Evolutionary conservation across 2,888 invertebrate species (phyloP).

Genomic region (Himalopsyche kuldschensis): DNA sequence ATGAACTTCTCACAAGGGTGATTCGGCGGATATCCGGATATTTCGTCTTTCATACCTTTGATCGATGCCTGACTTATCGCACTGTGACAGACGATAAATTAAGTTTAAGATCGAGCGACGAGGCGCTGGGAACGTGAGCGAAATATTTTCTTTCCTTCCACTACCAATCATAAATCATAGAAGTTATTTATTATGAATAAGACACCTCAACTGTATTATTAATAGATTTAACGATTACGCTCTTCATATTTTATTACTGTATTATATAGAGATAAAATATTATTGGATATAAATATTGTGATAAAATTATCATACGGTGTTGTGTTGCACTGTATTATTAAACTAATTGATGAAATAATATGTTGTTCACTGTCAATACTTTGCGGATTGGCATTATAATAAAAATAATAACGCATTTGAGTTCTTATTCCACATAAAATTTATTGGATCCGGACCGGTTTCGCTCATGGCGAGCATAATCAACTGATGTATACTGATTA

Average conservation of each 20-base stretch:
- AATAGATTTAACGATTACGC: not conserved
- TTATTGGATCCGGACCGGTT: too few relatives aligned
- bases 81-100: slow-evolving; percentile 27
- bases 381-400: too few relatives aligned
- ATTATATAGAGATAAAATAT: too few relatives aligned
- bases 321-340: too few relatives aligned
- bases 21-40: slow-evolving; percentile 16
- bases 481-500: too few relatives aligned
- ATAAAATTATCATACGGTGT: too few relatives aligned
- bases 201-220: not conserved
- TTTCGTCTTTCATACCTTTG: slow-evolving; percentile 3
- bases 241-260: not conserved
- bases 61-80: slow-evolving; percentile 13
- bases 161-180: not conserved
- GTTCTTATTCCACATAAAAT: too few relatives aligned
- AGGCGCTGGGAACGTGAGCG: slow-evolving; percentile 21
- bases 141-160: slow-evolving; percentile 12
- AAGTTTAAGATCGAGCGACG: slow-evolving; percentile 24
- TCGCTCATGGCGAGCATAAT: too few relatives aligned
- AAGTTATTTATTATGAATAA: not conserved
- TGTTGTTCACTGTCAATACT: too few relatives aligned
- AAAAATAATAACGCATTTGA: too few relatives aligned
- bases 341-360: too few relatives aligned
- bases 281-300: too few relatives aligned
- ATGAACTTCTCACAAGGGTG: slow-evolving; percentile 6